Base-by-base conservation (phyloP, 2,797 vertebrate genomes). In the Cynodonichthys magdalenae region DNA sequence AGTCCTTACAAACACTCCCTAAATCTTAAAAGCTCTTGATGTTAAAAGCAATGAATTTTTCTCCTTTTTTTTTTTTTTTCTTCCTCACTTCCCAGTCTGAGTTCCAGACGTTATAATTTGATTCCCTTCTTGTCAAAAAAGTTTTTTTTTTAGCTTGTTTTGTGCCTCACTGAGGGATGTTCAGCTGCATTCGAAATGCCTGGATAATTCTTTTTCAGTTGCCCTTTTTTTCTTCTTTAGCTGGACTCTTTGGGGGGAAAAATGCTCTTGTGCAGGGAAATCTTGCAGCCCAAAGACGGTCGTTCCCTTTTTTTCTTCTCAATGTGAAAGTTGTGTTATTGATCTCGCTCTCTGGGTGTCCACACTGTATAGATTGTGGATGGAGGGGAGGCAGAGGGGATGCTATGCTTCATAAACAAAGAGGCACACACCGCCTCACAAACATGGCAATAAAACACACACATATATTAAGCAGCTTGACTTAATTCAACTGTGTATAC, bases 71-170 rank as follows among this genome's bases (percentile, higher is more conserved):
- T 48, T 34, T 10, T 53, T 42, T 52, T 52, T 24, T 59, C 48
- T 68, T 28, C 28, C 66, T 64, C 62, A 15, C 66, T 73, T 71
- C 77, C 58, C 69, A 54, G 39, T 46, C 62, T 66, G 42, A 74
- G 63, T 28, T 59, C 45, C 61, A 57, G 61, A 53, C 55, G 34
- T 49, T 74, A 71, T 75, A 59, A 62, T 71, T 70, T 52, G 53
- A 74, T 62, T 70, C 49, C 79, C 39, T 80, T 77, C 64, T 77
- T 78, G 77, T 74, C 77, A 77, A 58, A 72, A 46, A 46, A 46
- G 10, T 24, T 34, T 7, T 19, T 66, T 79, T 66, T 57, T 46
- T 47, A 72, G 70, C 77, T 69, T 73, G 53, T 65, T 82, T 48
- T n/a, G 67, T 61, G 51, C 61, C 18, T 53, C 63, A 60, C 74